Evolutionary conservation across 2,113 vertebrate genomes (phyloP).

Genomic region (Chitala chitala): DNA sequence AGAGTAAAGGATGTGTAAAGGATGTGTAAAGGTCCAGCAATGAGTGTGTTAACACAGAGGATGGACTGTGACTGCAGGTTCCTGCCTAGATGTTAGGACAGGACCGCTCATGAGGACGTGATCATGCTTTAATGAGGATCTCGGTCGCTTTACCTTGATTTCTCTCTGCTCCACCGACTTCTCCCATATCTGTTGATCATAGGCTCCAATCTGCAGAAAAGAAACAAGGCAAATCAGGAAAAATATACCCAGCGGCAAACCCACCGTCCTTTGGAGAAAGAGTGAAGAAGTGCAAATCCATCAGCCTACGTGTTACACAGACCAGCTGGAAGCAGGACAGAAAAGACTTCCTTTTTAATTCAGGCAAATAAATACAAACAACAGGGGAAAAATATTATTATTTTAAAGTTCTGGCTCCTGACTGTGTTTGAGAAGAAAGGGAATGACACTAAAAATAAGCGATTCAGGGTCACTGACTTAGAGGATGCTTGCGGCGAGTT

Average conservation of each 20-base stretch:
- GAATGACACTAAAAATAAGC: constrained; percentile 15
- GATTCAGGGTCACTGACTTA: background rate
- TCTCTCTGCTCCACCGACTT: constrained; percentile 98
- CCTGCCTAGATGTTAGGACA: background rate
- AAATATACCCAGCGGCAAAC: too few species aligned
- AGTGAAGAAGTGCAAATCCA: too few species aligned
- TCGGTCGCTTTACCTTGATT: constrained; percentile 78
- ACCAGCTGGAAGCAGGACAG: background rate
- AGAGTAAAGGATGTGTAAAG: constrained; percentile 33
- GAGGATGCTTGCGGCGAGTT: background rate
- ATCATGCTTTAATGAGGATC: background rate
- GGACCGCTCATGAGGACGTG: background rate
- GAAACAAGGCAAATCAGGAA: constrained; percentile 22
- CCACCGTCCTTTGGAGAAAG: too few species aligned
- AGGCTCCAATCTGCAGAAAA: constrained; percentile 87
- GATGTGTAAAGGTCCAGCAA: background rate
- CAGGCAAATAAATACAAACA: background rate
- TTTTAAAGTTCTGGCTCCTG: background rate
- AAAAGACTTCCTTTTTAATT: background rate
- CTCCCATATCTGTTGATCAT: constrained; percentile 99
- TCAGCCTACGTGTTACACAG: background rate
- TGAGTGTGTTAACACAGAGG: background rate
- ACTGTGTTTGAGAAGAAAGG: background rate
- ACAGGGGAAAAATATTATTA: background rate
- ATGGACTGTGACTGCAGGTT: background rate